phyloP scores from a whole-genome alignment of 2,113 vertebrate species.

The Dicentrarchus labrax region DNA sequence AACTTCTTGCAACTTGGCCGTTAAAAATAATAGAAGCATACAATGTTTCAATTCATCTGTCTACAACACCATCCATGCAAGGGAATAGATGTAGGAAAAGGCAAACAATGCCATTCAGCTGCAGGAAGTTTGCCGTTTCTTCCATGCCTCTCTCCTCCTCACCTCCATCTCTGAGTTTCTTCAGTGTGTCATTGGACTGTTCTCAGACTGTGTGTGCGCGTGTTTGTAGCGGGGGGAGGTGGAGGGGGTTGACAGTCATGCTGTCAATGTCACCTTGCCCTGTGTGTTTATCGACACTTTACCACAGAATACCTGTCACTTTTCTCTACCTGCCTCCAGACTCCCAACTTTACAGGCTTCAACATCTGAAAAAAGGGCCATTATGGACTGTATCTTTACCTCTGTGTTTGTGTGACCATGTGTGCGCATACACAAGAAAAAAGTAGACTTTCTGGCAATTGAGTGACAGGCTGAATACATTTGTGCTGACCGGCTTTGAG shows the following conservation, averaged over 20 bases:
- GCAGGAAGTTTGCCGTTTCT: not conserved
- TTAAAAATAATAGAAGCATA: not conserved
- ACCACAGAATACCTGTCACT: constrained; percentile 24
- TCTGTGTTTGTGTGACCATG: not conserved
- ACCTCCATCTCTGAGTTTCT: not conserved
- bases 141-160: not conserved
- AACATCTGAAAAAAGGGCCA: not conserved
- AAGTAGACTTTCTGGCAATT: not conserved
- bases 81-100: not conserved
- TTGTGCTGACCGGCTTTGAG: not conserved
- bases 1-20: not conserved
- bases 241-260: constrained; percentile 13
- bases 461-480: constrained; percentile 10
- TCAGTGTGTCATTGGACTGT: constrained; percentile 4
- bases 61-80: not conserved
- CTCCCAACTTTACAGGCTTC: not conserved
- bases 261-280: constrained; percentile 42
- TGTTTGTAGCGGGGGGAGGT: not conserved
- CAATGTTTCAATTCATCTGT: not conserved
- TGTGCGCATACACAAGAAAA: not conserved
- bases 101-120: not conserved
- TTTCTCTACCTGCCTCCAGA: not conserved
- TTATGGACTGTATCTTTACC: not conserved
- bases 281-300: constrained; percentile 42
- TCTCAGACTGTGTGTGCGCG: constrained; percentile 6